Conservation (phyloP, 30 jellyfish, hydroid and myxozoan genomes). For the Chrysaora quinquecirrha region DNA sequence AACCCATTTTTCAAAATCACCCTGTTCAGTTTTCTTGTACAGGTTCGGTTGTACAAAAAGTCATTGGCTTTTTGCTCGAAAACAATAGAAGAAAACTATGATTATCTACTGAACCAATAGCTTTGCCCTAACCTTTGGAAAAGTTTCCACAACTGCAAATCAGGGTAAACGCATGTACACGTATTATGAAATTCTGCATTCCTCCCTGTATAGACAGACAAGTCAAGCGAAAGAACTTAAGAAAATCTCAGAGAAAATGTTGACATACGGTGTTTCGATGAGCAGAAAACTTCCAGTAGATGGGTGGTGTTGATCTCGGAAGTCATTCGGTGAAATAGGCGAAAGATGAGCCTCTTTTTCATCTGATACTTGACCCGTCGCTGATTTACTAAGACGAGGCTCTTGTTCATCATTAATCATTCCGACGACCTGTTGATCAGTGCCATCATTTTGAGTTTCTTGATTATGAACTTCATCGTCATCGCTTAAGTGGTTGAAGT, state of each 20-base stretch:
- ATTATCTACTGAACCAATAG: background rate
- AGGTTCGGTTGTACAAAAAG: too few relatives aligned
- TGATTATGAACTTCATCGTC: slow-evolving; percentile 14
- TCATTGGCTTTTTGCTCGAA: too few relatives aligned
- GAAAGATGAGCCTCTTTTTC: background rate
- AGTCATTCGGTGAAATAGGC: background rate
- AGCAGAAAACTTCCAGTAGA: slow-evolving; percentile 73
- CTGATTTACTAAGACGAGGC: slow-evolving; percentile 1
- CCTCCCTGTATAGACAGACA: too few relatives aligned
- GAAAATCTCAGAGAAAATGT: slow-evolving; percentile 90
- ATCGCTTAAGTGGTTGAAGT: background rate
- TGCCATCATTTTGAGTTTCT: background rate
- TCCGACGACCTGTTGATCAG: background rate
- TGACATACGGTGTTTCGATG: slow-evolving; percentile 58
- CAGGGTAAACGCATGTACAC: too few relatives aligned
- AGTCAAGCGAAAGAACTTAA: too few relatives aligned
- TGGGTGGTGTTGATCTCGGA: background rate
- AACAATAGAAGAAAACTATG: too few relatives aligned
- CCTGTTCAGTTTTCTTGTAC: too few relatives aligned
- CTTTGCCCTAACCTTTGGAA: slow-evolving; percentile 73
- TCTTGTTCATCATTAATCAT: background rate
- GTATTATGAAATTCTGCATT: too few relatives aligned
- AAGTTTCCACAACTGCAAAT: too few relatives aligned
- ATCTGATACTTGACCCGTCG: background rate
- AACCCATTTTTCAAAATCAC: too few relatives aligned